Evolutionary conservation across 37 sponge, comb jelly and placozoan species (phyloP).

Genomic region (Tethya wilhelma): DNA sequence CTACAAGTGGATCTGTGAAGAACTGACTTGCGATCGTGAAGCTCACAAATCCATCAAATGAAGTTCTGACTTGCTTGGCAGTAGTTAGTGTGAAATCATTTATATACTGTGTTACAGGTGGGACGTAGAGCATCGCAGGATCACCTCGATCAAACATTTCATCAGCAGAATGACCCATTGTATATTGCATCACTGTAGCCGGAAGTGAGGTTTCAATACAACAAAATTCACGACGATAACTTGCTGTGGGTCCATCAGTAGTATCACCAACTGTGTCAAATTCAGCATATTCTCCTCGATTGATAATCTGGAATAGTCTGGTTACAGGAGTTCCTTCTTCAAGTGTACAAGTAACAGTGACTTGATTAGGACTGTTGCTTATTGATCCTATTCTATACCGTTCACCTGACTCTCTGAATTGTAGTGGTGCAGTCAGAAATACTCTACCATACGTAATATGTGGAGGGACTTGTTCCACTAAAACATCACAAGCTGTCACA

Average conservation of each 20-base stretch:
- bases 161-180: slow-evolving; percentile 45
- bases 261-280: slow-evolving; percentile 1
- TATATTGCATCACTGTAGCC: slow-evolving; percentile 45
- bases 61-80: neutral
- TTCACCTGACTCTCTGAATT: slow-evolving; percentile 24
- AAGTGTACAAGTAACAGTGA: slow-evolving; percentile 35
- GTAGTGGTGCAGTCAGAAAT: slow-evolving; percentile 23
- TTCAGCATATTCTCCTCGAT: neutral
- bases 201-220: slow-evolving; percentile 46
- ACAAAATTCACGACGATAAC: slow-evolving; percentile 38
- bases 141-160: slow-evolving; percentile 16
- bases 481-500: slow-evolving; percentile 52
- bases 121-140: slow-evolving; percentile 43
- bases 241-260: neutral
- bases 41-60: neutral
- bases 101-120: slow-evolving; percentile 47
- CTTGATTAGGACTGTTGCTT: slow-evolving; percentile 14
- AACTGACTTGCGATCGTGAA: slow-evolving; percentile 13
- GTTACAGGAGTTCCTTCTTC: too few relatives aligned
- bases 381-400: slow-evolving; percentile 26
- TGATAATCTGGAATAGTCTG: neutral
- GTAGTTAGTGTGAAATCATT: slow-evolving; percentile 20
- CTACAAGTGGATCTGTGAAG: slow-evolving; percentile 7
- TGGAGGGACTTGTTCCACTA: slow-evolving; percentile 66
- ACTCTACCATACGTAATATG: slow-evolving; percentile 14